Conservation (phyloP, 2,113 vertebrate species). For the Lagenorhynchus albirostris region DNA sequence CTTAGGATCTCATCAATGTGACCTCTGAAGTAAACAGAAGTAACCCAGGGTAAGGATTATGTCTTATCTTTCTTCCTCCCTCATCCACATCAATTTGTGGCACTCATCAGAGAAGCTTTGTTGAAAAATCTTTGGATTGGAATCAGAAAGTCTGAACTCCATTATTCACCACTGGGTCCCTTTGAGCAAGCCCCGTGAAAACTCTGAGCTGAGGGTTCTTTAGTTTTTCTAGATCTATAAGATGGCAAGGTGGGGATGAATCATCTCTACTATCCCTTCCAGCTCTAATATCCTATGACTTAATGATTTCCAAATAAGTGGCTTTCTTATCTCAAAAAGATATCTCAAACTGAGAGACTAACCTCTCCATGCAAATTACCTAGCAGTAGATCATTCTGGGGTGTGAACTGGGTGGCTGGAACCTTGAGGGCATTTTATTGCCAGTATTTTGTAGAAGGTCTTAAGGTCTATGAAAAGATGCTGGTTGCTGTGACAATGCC, state of each 20-base stretch:
- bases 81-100: neutral
- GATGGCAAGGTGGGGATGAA: neutral
- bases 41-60: conserved; percentile 38
- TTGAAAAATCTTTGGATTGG: neutral
- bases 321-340: neutral
- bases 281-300: neutral
- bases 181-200: neutral
- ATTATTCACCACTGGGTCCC: neutral
- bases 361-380: neutral
- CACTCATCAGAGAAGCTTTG: neutral
- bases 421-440: neutral
- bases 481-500: neutral
- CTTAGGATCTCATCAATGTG: conserved; percentile 55
- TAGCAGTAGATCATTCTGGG: neutral
- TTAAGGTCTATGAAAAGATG: conserved; percentile 9
- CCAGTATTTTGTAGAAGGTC: neutral
- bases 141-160: neutral
- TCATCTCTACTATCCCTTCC: neutral
- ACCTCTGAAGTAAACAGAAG: conserved; percentile 43
- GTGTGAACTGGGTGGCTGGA: neutral
- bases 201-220: neutral
- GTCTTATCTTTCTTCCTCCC: neutral
- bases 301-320: neutral
- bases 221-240: neutral
- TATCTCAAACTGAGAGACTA: neutral